Evolutionary conservation across 1,140 invertebrate species (phyloP).

Genomic region (Drosophila auraria): DNA sequence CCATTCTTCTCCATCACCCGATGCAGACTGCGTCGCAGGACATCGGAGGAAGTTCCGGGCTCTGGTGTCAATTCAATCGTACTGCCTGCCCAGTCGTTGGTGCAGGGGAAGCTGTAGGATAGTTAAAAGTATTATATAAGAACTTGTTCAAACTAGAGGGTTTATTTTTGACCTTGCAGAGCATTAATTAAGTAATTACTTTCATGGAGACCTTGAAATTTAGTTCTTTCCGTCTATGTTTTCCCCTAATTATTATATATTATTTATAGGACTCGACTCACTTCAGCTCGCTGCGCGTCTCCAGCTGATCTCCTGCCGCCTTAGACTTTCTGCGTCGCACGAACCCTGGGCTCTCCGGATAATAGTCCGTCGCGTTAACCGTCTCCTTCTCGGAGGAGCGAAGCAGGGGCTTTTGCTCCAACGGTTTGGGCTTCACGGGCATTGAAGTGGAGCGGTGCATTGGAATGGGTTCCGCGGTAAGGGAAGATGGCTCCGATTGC

Average conservation of each 20-base stretch:
- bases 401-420: conserved; percentile 67
- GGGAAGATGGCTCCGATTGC: conserved; percentile 44
- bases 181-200: conserved; percentile 3
- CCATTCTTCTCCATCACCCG: conserved; percentile 83
- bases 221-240: no score
- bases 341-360: conserved; percentile 76
- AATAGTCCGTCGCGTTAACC: conserved; percentile 74
- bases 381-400: conserved; percentile 78
- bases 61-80: conserved; percentile 76
- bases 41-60: conserved; percentile 30
- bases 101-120: conserved; percentile 72
- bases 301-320: conserved; percentile 52
- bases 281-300: conserved; percentile 79
- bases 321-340: conserved; percentile 60
- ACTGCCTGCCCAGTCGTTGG: conserved; percentile 78
- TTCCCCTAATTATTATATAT: neutral
- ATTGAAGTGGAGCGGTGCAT: conserved; percentile 81
- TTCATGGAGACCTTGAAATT: conserved; percentile 3
- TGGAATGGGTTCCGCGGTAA: conserved; percentile 34
- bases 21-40: conserved; percentile 56
- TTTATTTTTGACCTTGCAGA: neutral
- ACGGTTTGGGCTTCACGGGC: conserved; percentile 77
- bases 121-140: conserved; percentile 29
- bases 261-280: conserved; percentile 40
- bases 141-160: neutral